Evolutionary conservation across 2,113 vertebrate species (phyloP), one percentile per base, ranked within the genome.

Genomic region (Cygnus atratus): DNA sequence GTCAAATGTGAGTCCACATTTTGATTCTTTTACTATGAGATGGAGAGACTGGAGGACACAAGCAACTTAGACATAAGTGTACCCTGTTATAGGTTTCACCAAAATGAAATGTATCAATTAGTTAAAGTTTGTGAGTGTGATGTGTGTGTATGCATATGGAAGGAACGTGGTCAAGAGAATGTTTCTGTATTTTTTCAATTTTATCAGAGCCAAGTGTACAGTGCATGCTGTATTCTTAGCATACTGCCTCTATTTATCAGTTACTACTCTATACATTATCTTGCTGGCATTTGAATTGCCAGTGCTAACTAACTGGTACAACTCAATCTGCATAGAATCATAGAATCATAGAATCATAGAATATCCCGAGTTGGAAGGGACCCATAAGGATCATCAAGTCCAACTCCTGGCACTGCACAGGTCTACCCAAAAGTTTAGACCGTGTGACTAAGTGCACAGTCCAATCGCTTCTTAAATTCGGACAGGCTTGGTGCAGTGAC

Each of bases 61-160:
- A 62, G 5, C 16, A 44, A 29, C 4, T 58, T 80, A 67, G 2
- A 9, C 7, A 4, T 52, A 77, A 59, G 7, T 17, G 4, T n/a
- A 15, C 18, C 50, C 4, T 0, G 0, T 46, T 28, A 10, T 11
- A 77, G 48, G 7, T 54, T 80, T 76, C 62, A 76, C 11, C 21
- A 37, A 80, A 80, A 18, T 28, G 41, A 80, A 75, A 59, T 33
- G 4, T 46, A 46, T 61, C 11, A 46, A 75, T 29, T 4, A n/a
- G 20, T 41, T 41, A 37, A 74, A 78, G 4, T 2, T 1, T 41
- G n/a, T 0, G 0, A 5, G 2, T 31, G 19, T 70, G 33, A 2
- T 18, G 6, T 11, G 20, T 31, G 11, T 31, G 31, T 28, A 12
- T 31, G 31, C 9, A 19, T 13, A 10, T 26, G 33, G 37, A 59